Percentiles rank a stretch among this genome's conserved stretches.
Conservation (phyloP, 2,797 vertebrate species). For the Alectoris magna region DNA sequence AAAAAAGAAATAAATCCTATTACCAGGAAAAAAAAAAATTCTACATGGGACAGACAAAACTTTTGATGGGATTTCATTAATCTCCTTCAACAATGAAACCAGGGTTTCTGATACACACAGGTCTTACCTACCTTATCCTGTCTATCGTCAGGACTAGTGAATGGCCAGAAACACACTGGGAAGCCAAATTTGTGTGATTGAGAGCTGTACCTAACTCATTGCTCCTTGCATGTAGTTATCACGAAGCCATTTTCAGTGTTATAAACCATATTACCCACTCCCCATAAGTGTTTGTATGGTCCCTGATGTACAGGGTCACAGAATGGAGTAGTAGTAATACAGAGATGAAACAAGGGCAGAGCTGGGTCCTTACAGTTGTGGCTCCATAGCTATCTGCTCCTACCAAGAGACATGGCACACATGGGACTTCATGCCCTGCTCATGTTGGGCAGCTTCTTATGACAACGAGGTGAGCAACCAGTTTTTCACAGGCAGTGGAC, state of each 20-base stretch:
- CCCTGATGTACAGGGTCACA: background rate
- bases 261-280: background rate
- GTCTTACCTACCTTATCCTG: background rate
- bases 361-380: background rate
- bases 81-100: background rate
- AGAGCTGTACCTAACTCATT: background rate
- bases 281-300: background rate
- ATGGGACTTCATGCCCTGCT: background rate
- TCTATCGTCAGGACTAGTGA: background rate
- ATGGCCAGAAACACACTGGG: background rate
- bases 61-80: background rate
- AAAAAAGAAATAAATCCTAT: background rate
- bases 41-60: accelerated
- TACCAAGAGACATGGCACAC: accelerated
- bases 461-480: background rate
- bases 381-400: background rate
- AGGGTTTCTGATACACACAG: background rate
- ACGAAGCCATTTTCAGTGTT: background rate
- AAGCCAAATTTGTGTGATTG: background rate
- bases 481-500: background rate
- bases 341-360: background rate
- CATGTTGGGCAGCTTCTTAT: accelerated
- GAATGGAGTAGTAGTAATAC: background rate
- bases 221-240: background rate
- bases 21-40: background rate